Conservation (phyloP, 2,797 vertebrate species). For the Delichon dasypus region DNA sequence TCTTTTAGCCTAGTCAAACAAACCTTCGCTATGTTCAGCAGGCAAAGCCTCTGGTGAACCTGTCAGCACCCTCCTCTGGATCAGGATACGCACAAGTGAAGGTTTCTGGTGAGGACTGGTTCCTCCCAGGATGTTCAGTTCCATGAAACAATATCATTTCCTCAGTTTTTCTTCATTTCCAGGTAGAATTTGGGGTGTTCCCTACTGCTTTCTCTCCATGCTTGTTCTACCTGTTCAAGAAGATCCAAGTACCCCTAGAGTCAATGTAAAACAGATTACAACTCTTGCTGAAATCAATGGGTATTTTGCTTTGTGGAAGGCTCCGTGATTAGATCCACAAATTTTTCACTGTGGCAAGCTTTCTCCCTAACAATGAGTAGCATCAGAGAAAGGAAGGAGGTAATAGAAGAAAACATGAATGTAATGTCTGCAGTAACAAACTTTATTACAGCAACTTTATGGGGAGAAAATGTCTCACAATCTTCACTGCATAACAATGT, state of each 20-base stretch:
- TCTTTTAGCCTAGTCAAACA: not conserved
- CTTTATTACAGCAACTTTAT: constrained; percentile 32
- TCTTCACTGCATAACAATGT: constrained; percentile 49
- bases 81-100: not conserved
- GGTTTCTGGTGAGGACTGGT: not conserved
- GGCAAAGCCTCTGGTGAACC: not conserved
- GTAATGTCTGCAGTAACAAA: constrained; percentile 39
- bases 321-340: not conserved
- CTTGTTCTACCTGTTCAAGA: not conserved
- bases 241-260: not conserved
- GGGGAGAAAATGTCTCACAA: constrained; percentile 16
- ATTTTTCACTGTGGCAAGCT: not conserved
- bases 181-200: not conserved
- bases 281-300: not conserved
- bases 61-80: not conserved
- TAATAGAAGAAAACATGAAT: constrained; percentile 19
- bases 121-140: not conserved
- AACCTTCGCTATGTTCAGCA: not conserved
- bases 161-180: not conserved
- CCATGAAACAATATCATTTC: not conserved
- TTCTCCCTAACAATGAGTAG: not conserved
- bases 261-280: not conserved
- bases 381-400: not conserved
- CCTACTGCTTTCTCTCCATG: not conserved
- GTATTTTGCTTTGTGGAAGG: not conserved